Base-by-base conservation (phyloP, 2,888 invertebrate genomes). In the Nebria salina region DNA sequence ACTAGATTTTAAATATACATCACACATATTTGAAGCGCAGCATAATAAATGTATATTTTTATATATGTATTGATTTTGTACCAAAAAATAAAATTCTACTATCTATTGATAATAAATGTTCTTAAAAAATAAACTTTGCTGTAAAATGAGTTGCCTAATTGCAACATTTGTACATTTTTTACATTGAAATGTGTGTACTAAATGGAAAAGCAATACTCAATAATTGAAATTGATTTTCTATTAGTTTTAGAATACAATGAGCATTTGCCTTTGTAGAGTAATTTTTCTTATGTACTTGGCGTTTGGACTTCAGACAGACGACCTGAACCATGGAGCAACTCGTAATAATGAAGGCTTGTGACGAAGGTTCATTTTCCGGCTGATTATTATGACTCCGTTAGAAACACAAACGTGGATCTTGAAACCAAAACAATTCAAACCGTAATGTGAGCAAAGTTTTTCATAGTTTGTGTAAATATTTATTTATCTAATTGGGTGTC, bases 361-460 rank as follows among this genome's bases (percentile, higher is more conserved):
- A 42, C 73, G 13, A 41, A n/a, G 26, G 65, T 54, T 11, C 75
- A 64, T 64, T 72, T 75, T 64, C 65, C 68, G 70, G 68, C 75
- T 75, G 70, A 80, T 75, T 65, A 72, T 80, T 65, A 72, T 80
- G 75, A 79, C 13, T 74, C 66, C 75, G 5, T 34, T 75, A 15
- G 6, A 54, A 15, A 74, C 3, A 65, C 54, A 43, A 9, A 34
- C 65, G 70, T 20, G 80, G 1, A 34, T 34, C 34, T 75, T 64
- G 20, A 70, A 54, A 68, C 15, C 15, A 75, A 68, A 70, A 75
- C 11, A 54, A 34, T 54, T 68, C 54, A n/a, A 70, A 54, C 13
- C 68, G 79, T 80, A 65, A 70, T 72, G 72, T 75, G 75, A 72
- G 20, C 68, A 80, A 43, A 13, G 75, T 75, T 70, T 11, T 54